These are phyloP conservation scores for Opisthocomus hoazin DNA, from an alignment of 2,113 vertebrate species.

Conservation along the genomic window DNA sequence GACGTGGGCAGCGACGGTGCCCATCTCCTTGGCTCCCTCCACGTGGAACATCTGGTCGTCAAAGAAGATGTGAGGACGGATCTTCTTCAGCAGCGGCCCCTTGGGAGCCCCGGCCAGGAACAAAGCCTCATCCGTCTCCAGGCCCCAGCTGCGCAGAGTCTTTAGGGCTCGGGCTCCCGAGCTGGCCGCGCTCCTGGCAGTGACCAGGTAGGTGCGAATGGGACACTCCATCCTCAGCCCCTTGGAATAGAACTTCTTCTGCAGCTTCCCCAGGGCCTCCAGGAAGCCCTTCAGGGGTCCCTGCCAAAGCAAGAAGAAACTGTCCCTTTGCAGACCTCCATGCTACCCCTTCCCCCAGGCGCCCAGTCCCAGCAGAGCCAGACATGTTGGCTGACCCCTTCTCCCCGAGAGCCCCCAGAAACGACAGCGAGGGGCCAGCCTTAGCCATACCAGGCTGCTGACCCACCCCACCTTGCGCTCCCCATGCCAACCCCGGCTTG, in stretches of 20 bases:
- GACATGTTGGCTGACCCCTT: accelerated
- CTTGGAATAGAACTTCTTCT: slow-evolving; percentile 92
- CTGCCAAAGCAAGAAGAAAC: slow-evolving; percentile 48
- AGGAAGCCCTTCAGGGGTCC: slow-evolving; percentile 92
- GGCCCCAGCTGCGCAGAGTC: slow-evolving; percentile 91
- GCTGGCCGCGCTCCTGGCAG: slow-evolving; percentile 90
- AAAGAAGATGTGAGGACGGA: slow-evolving; percentile 93
- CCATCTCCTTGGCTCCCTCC: slow-evolving; percentile 88
- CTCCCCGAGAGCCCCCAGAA: neutral
- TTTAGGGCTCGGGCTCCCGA: slow-evolving; percentile 90
- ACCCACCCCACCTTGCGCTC: neutral
- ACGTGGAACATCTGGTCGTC: slow-evolving; percentile 97
- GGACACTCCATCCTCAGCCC: slow-evolving; percentile 90
- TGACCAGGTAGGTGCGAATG: slow-evolving; percentile 93
- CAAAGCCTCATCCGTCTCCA: slow-evolving; percentile 92
- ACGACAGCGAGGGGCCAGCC: accelerated
- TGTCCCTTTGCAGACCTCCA: neutral
- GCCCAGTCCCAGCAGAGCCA: neutral
- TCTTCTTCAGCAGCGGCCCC: slow-evolving; percentile 90
- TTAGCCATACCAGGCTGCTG: neutral
- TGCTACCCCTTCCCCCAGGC: too few species aligned
- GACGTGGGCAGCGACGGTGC: slow-evolving; percentile 89
- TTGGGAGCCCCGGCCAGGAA: slow-evolving; percentile 93
- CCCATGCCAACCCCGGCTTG: accelerated
- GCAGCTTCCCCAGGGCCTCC: slow-evolving; percentile 89